Evolutionary conservation across 2,888 invertebrate species (phyloP), one percentile per base, ranked within the genome.

Genomic region (Criorhina ranunculi): DNA sequence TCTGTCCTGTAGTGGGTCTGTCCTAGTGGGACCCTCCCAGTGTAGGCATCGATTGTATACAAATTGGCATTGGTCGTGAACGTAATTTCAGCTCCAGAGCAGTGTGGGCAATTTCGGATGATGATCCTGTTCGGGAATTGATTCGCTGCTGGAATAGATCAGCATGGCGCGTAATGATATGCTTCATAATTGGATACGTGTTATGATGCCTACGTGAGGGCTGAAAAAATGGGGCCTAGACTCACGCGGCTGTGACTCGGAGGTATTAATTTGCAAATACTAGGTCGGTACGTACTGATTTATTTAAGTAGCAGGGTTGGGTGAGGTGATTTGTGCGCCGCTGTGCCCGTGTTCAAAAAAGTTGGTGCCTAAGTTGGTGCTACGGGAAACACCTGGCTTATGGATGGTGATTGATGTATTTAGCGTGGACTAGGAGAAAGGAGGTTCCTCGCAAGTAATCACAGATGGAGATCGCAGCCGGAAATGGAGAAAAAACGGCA

Each of bases 281-380:
- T 69, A 55, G 75, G 64, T 70, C 80, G 66, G 53, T 31, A 69
- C 75, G 70, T 85, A 59, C 79, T 85, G 85, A 85, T 85, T 85
- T 85, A 85, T 85, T 85, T 85, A 80, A 85, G 80, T 80, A 80
- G 75, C 85, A 75, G 75, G 75, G 75, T 80, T 79, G 79, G 85
- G 75, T 80, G 79, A 75, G 59, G 64, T 55, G 79, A 75, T 80
- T 75, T 66, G 69, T 60, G 15, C 19, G 59, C n/a, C n/a, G 17
- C 15, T 37, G 42, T 57, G 55, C 7, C 40, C 33, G 31, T 35
- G 60, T 24, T 64, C 17, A 35, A 17, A 24, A 6, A 17, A 62
- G 1, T 8, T 67, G 33, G 33, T 9, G 35, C 24, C 17, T 44
- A 24, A 44, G 24, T 12, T 42, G 62, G 59, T 59, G 59, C 42